These are phyloP conservation scores for Sebastes vulpes DNA, from an alignment of 2,797 vertebrate species.

Conservation along the genomic window DNA sequence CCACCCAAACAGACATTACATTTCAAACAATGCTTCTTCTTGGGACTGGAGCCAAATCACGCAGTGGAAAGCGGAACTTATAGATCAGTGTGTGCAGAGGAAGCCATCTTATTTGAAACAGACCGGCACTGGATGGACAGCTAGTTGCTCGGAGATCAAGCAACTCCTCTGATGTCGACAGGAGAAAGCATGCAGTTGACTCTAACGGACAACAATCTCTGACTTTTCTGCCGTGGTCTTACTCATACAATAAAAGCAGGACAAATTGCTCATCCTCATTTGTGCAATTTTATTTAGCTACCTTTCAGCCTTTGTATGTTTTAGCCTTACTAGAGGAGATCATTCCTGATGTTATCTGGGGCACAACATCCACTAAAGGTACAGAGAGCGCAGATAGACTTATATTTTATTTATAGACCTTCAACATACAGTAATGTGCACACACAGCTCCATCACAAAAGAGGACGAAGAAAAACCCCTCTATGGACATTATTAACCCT, in stretches of 20 bases:
- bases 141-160: neutral
- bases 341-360: neutral
- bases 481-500: neutral
- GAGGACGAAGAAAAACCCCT: neutral
- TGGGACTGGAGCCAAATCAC: slow-evolving; percentile 29
- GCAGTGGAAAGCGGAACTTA: slow-evolving; percentile 8
- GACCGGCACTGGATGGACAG: neutral
- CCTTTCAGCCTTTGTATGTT: neutral
- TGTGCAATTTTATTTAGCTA: neutral
- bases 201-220: neutral
- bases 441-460: slow-evolving; percentile 2
- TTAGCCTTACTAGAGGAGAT: neutral
- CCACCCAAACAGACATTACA: slow-evolving; percentile 33
- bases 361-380: neutral
- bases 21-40: slow-evolving; percentile 48
- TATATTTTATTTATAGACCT: slow-evolving; percentile 33
- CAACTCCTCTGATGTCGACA: neutral
- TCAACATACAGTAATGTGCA: neutral
- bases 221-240: neutral
- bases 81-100: neutral
- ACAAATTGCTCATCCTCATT: neutral
- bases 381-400: neutral
- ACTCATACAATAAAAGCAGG: neutral
- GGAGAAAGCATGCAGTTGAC: neutral
- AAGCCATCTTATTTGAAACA: neutral